These are phyloP conservation scores for Oxystoma pomonae DNA, from an alignment of 2,888 invertebrate species.

Conservation along the genomic window DNA sequence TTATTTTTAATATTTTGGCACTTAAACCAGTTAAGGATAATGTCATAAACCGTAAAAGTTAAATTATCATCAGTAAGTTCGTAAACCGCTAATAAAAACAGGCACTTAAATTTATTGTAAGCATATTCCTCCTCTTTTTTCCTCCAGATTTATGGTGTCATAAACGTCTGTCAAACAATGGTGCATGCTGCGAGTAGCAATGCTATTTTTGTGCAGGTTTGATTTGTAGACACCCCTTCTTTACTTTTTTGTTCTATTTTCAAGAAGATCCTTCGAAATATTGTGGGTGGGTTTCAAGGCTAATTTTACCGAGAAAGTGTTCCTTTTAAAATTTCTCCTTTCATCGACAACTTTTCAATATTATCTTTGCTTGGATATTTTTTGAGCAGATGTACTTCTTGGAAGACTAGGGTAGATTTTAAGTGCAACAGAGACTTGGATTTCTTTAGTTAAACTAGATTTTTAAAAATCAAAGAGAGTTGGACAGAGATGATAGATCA, in stretches of 20 bases:
- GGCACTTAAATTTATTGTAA: slow-evolving; percentile 34
- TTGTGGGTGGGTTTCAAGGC: slow-evolving; percentile 16
- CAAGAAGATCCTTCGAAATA: slow-evolving; percentile 6
- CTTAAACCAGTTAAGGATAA: not conserved
- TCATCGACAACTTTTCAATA: slow-evolving; percentile 32
- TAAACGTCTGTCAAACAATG: slow-evolving; percentile 33
- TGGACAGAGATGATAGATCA: not conserved
- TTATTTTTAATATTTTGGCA: slow-evolving; percentile 1
- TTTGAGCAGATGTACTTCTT: slow-evolving; percentile 38
- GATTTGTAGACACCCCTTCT: slow-evolving; percentile 28
- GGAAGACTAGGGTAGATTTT: slow-evolving; percentile 20
- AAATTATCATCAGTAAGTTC: slow-evolving; percentile 10
- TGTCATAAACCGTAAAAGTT: slow-evolving; percentile 14
- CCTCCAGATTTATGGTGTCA: slow-evolving; percentile 30
- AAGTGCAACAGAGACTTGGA: not conserved
- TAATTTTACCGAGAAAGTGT: slow-evolving; percentile 26
- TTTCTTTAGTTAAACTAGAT: not conserved
- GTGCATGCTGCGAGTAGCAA: slow-evolving; percentile 24
- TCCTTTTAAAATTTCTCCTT: slow-evolving; percentile 27
- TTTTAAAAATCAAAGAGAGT: not conserved
- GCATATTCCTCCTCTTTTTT: slow-evolving; percentile 32
- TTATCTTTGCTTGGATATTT: slow-evolving; percentile 33
- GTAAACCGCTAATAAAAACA: slow-evolving; percentile 27
- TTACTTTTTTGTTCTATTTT: slow-evolving; percentile 20
- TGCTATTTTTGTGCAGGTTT: slow-evolving; percentile 27